Conservation (phyloP, 1,140 invertebrate species). For the Proales similis region DNA sequence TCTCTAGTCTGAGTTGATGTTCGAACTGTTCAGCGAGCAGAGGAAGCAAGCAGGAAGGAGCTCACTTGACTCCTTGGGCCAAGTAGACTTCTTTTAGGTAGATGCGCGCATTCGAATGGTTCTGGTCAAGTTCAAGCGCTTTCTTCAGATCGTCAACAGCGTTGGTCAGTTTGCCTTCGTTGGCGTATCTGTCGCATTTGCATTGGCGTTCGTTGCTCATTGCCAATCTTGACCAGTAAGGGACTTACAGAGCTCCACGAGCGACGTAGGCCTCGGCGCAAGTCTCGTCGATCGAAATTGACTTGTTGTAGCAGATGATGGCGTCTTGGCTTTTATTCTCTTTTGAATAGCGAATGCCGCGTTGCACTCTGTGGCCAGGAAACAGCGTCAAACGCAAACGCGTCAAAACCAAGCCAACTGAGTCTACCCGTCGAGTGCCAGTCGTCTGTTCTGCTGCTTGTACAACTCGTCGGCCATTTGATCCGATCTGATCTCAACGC, state of each 20-base stretch:
- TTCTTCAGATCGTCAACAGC: conserved; percentile 1
- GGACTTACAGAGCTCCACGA: conserved; percentile 2
- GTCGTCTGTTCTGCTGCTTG: neutral
- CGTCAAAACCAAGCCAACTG: neutral
- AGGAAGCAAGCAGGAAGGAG: no score
- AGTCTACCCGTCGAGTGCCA: neutral
- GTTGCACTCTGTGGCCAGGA: neutral
- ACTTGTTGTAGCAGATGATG: neutral
- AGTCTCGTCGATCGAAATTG: neutral
- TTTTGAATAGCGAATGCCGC: neutral
- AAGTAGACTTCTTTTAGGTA: conserved; percentile 5
- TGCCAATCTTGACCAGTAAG: no score
- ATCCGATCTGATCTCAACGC: neutral
- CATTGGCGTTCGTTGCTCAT: no score
- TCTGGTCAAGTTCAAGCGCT: neutral
- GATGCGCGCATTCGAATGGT: neutral
- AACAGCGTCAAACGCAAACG: neutral
- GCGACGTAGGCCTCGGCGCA: conserved; percentile 4
- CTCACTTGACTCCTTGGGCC: neutral
- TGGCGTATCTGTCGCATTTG: no score
- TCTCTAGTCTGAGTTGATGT: neutral
- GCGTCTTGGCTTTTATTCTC: neutral
- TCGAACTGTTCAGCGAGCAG: no score
- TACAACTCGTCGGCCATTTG: conserved; percentile 4
- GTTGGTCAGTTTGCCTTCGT: neutral